Evolutionary conservation across 2,888 invertebrate genomes (phyloP), one percentile per base, ranked within the genome.

Genomic region (Machimus atricapillus): DNA sequence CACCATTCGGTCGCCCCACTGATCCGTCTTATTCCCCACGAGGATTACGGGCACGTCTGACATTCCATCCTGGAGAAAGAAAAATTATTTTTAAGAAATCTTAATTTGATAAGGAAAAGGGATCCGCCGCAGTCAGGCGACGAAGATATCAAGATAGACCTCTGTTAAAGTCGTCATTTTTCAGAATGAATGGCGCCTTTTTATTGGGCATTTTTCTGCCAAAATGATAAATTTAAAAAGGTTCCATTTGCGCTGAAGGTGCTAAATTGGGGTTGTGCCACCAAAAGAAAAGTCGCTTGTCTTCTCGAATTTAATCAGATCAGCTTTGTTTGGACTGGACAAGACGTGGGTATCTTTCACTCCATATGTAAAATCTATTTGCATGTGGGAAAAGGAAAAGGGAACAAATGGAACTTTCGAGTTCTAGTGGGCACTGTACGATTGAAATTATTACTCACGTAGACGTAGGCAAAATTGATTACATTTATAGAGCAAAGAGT

Each of bases 1-100:
- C n/a, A 97, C 96, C 96, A 97, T 97, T 87, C 97, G 94, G 92
- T 97, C 97, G 1, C 95, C 95, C 1, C 93, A 91, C 91, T 96
- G 95, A 91, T 97, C 97, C 23, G 94, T 94, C 92, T 97, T 97
- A 91, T 97, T 97, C 12, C 96, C 97, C 14, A 97, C 97, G 89
- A 97, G 93, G 79, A 96, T 94, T 27, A 97, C 97, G 0, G 96
- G 96, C 0, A 95, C 95, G 88, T 96, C 96, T 76, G 94, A 91
- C 37, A 93, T 92, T 79, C 93, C 93, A 88, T 96, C 95, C 94
- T 95, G 93, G 3, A 90, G 90, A 14, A 76, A 76, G 14, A 76
- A 76, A 37, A 31, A 83, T 43, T 46, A 79, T 78, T 82, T 58
- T 19, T 23, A 37, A 12, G 27, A 27, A 66, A 66, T 83, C 19